phyloP scores from a whole-genome alignment of 2,113 vertebrate species.

The Garra rufa region DNA sequence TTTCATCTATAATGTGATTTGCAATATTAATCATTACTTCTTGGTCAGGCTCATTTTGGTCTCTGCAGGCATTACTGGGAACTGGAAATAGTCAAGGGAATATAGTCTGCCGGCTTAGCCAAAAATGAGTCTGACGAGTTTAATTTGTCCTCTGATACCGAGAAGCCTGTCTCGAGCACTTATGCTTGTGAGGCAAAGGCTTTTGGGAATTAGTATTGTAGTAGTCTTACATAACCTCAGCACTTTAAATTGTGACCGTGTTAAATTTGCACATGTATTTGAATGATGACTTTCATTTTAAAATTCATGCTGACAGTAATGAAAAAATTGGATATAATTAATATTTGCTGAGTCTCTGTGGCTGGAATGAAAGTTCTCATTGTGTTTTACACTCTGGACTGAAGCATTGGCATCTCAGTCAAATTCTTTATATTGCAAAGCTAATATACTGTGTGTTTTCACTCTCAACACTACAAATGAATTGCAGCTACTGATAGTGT shows the following conservation, averaged over 20 bases:
- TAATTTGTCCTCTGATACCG: not conserved
- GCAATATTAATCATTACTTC: not conserved
- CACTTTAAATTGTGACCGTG: not conserved
- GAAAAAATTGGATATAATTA: not conserved
- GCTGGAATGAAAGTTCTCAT: not conserved
- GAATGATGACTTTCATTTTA: not conserved
- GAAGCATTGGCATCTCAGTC: not conserved
- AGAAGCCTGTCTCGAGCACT: slow-evolving; percentile 23
- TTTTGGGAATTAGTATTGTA: not conserved
- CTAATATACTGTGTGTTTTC: not conserved
- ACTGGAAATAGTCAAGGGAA: slow-evolving; percentile 7
- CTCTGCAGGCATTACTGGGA: not conserved
- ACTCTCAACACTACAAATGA: not conserved
- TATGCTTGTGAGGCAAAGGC: not conserved
- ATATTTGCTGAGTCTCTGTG: not conserved
- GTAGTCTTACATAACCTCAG: not conserved
- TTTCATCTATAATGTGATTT: slow-evolving; percentile 15
- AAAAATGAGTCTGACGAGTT: slow-evolving; percentile 14
- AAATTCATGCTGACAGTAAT: not conserved
- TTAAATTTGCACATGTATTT: not conserved
- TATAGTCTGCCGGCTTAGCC: slow-evolving; percentile 10
- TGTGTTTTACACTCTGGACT: not conserved
- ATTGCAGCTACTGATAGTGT: not conserved
- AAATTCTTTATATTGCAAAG: not conserved
- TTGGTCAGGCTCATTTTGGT: slow-evolving; percentile 1